Conservation (phyloP, 2,113 vertebrate species). For the Dolichallabes microphthalmus region DNA sequence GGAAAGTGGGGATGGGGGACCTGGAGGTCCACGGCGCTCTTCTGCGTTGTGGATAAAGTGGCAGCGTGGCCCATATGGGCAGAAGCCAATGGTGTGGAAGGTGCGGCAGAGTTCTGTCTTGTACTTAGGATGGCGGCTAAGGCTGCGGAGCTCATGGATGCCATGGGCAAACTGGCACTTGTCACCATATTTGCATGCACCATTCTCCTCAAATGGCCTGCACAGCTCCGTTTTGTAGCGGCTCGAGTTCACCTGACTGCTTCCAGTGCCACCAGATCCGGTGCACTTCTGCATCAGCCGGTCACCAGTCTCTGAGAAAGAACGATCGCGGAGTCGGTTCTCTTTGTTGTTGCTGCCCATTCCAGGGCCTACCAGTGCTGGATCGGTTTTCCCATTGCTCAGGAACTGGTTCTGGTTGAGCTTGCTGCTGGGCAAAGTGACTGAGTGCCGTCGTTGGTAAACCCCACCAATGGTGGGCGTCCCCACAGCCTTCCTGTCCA, state of each 20-base stretch:
- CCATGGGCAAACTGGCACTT: conserved; percentile 99
- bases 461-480: conserved; percentile 84
- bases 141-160: conserved; percentile 94
- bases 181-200: conserved; percentile 96
- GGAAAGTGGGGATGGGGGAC: conserved; percentile 69
- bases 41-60: conserved; percentile 99
- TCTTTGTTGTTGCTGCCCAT: conserved; percentile 84
- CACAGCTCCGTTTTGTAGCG: conserved; percentile 99
- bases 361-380: conserved; percentile 75
- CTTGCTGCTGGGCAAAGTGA: conserved; percentile 85
- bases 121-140: conserved; percentile 97
- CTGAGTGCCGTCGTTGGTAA: conserved; percentile 91
- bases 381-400: conserved; percentile 82
- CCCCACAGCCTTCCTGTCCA: conserved; percentile 99
- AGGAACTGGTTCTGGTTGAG: conserved; percentile 95
- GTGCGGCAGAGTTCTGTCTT: conserved; percentile 99
- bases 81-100: conserved; percentile 99
- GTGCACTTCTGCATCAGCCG: conserved; percentile 83
- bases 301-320: conserved; percentile 93
- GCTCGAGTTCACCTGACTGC: conserved; percentile 93
- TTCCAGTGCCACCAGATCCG: conserved; percentile 68
- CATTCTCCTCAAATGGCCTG: conserved; percentile 96
- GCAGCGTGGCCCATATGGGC: conserved; percentile 93
- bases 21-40: conserved; percentile 88
- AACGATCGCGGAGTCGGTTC: conserved; percentile 91